Conservation (phyloP, 2,888 invertebrate genomes). For the Megalurothrips usitatus region DNA sequence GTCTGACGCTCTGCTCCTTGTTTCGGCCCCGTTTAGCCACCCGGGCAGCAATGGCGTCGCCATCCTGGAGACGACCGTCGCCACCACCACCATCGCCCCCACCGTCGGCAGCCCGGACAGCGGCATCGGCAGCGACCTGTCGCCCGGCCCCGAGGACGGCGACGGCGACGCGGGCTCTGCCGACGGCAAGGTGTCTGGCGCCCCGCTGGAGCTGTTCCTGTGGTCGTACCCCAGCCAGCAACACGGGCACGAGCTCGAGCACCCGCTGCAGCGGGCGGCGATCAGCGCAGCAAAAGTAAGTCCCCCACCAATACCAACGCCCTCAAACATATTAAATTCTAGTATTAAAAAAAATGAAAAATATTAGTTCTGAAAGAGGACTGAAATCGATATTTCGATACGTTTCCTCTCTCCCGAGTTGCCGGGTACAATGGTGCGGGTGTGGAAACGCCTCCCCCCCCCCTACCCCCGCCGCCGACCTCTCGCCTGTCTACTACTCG, state of each 20-base stretch:
- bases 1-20: background rate
- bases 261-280: background rate
- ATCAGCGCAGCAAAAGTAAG: constrained; percentile 12
- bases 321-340: no score
- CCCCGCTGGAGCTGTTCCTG: constrained; percentile 12
- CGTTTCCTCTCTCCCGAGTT: no score
- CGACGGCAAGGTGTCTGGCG: background rate
- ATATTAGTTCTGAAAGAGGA: no score
- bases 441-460: no score
- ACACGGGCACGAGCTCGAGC: no score
- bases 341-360: no score
- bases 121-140: background rate
- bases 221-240: constrained; percentile 7
- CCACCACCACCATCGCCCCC: background rate
- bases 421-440: no score
- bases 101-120: background rate
- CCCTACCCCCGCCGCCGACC: no score
- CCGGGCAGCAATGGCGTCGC: background rate
- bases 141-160: background rate
- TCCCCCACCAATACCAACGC: no score
- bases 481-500: no score
- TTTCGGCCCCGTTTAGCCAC: background rate
- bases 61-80: background rate
- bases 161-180: background rate
- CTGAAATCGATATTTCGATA: no score